phyloP scores from a whole-genome alignment of 2,888 invertebrate species.

The Protonemura montana region DNA sequence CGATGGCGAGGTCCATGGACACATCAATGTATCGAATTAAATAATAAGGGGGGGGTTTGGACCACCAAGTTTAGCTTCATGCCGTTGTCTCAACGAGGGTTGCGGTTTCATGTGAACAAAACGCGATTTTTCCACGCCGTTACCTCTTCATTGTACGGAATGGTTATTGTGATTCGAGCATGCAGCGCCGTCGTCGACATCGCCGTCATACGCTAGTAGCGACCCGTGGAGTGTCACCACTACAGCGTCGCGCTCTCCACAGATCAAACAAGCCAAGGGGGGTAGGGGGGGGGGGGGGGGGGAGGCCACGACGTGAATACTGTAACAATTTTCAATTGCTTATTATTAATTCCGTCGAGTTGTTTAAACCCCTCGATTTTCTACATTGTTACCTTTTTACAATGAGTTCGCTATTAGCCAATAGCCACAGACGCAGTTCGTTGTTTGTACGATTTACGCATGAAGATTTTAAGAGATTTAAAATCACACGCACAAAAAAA shows the following conservation, averaged over 20 bases:
- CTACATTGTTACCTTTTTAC: slow-evolving; percentile 48
- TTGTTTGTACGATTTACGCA: slow-evolving; percentile 14
- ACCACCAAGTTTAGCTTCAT: slow-evolving; percentile 23
- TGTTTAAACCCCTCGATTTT: slow-evolving; percentile 44
- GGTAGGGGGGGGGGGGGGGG: no score
- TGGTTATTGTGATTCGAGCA: slow-evolving; percentile 30
- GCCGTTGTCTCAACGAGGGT: slow-evolving; percentile 37
- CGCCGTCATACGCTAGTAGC: background rate
- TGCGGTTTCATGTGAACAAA: slow-evolving; percentile 49
- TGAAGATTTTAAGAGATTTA: slow-evolving; percentile 12
- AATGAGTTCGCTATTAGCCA: slow-evolving; percentile 43
- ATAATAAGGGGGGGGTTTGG: background rate
- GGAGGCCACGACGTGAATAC: slow-evolving; percentile 15
- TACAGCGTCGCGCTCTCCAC: slow-evolving; percentile 16
- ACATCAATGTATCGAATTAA: slow-evolving; percentile 21
- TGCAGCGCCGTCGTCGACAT: background rate
- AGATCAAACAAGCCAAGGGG: slow-evolving; percentile 34
- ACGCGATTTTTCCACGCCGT: slow-evolving; percentile 46
- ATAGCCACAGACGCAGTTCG: slow-evolving; percentile 30
- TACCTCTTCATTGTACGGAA: slow-evolving; percentile 44
- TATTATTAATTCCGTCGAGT: slow-evolving; percentile 38
- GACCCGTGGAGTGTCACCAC: background rate
- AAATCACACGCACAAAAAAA: background rate
- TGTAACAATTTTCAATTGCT: slow-evolving; percentile 38
- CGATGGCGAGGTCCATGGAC: slow-evolving; percentile 15